Percentiles rank a stretch among this genome's conserved stretches.
Evolutionary conservation across 2,113 vertebrate genomes (phyloP).

Genomic region (Spizaetus ornatus): DNA sequence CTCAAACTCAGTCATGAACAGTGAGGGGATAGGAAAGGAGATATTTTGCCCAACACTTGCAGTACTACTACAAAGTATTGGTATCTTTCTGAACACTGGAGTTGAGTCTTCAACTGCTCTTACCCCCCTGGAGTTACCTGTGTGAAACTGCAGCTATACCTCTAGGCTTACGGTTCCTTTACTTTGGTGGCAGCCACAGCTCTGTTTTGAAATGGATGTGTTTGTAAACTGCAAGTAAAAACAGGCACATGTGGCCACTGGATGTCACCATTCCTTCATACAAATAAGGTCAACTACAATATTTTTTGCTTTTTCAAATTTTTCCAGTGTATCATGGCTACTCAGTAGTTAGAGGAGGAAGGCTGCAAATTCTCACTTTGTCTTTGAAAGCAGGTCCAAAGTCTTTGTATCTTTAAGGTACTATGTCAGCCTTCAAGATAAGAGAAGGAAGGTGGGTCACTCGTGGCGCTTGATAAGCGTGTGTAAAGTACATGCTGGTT

Average conservation of each 20-base stretch:
- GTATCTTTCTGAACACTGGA: not conserved
- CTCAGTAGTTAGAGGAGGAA: not conserved
- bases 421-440: not conserved
- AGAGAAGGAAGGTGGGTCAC: not conserved
- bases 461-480: not conserved
- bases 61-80: not conserved
- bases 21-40: not conserved
- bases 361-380: not conserved
- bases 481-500: not conserved
- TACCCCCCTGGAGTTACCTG: not conserved
- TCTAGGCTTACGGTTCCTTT: not conserved
- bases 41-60: not conserved
- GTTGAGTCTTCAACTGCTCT: not conserved
- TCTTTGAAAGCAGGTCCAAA: not conserved
- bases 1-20: not conserved
- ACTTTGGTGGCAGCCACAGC: not conserved
- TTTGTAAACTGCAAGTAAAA: not conserved
- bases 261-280: conserved; percentile 36
- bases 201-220: not conserved
- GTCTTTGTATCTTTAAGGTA: not conserved
- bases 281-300: not conserved
- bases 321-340: not conserved
- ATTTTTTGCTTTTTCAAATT: not conserved
- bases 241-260: not conserved
- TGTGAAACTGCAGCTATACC: not conserved